These are phyloP conservation scores for Branchipolynoe longqiensis DNA, from an alignment of 2,888 invertebrate species.

Conservation along the genomic window DNA sequence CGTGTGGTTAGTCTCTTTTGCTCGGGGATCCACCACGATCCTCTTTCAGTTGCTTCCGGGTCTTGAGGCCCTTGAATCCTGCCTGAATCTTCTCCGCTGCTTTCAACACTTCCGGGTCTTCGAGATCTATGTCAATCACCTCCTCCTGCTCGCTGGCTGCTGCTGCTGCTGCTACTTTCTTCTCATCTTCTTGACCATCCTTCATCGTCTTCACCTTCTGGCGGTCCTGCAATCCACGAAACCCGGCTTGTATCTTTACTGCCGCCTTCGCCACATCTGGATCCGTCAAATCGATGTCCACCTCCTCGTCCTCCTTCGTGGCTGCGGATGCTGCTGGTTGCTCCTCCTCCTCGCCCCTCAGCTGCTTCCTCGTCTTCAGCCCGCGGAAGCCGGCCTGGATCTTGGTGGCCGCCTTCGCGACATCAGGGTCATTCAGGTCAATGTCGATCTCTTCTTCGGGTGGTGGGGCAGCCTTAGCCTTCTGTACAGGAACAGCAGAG, in stretches of 20 bases:
- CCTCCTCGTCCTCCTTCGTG: slow-evolving; percentile 27
- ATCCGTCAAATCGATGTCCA: slow-evolving; percentile 55
- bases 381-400: slow-evolving; percentile 75
- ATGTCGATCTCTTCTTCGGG: slow-evolving; percentile 58
- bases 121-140: slow-evolving; percentile 78
- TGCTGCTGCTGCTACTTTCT: not conserved
- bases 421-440: slow-evolving; percentile 58
- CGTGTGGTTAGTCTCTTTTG: slow-evolving; percentile 15
- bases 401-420: slow-evolving; percentile 72
- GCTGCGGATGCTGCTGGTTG: not conserved
- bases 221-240: slow-evolving; percentile 47
- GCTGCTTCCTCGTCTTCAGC: slow-evolving; percentile 1
- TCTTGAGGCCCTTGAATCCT: slow-evolving; percentile 54
- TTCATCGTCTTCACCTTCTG: slow-evolving; percentile 32
- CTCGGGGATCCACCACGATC: not conserved
- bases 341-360: slow-evolving; percentile 11
- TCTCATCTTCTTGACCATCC: slow-evolving; percentile 62
- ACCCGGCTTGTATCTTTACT: slow-evolving; percentile 53
- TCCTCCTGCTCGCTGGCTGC: slow-evolving; percentile 68
- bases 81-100: slow-evolving; percentile 79
- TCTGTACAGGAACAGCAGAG: not conserved
- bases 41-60: slow-evolving; percentile 5
- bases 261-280: slow-evolving; percentile 54
- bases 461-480: slow-evolving; percentile 1
- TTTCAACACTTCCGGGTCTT: slow-evolving; percentile 77